Evolutionary conservation across 1,140 invertebrate genomes (phyloP), one percentile per base, ranked within the genome.

Genomic region (Aphidius ervi): DNA sequence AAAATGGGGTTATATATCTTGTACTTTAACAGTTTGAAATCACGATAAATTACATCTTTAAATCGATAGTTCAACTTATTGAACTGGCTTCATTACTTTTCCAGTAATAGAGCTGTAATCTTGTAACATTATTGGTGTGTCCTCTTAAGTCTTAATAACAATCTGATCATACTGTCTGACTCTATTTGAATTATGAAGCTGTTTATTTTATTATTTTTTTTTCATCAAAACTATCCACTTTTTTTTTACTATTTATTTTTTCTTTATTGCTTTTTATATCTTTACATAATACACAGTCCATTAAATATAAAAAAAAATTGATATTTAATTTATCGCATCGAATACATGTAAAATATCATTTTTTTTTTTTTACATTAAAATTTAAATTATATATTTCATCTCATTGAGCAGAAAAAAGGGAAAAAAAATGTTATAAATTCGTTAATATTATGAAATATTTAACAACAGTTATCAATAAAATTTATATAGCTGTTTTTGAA

Each of bases 111-210:
- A 73, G 71, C 65, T 64, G 71, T 73, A 71, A 67, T 65, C 69
- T 31, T 1, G 58, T 71, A 71, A 73, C 68, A 62, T 73, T 73
- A 72, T 72, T 72, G 71, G 71, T 72, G 23, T 31, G 71, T 73
- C 70, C 66, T 70, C 71, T 73, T 73, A 73, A 73, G 72, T 70
- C 71, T 73, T 73, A 73, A 73, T 73, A 73, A 73, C 69, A 71
- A 62, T 59, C 58, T 46, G 63, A 67, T 70, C 64, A 31, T 31
- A 31, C 23, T 31, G 59, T 46, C 65, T 65, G 69, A 73, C 71
- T 73, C 56, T 58, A 58, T 8, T 64, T 73, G 71, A 73, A 61
- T 73, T 73, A 73, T 73, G 67, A 65, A 37, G 49, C 49, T 31
- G 23, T 31, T 2, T 31, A 31, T 31, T 31, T 31, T 31, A 52